Base-by-base conservation (phyloP, 2,113 vertebrate genomes). In the Nycticryphes semicollaris region DNA sequence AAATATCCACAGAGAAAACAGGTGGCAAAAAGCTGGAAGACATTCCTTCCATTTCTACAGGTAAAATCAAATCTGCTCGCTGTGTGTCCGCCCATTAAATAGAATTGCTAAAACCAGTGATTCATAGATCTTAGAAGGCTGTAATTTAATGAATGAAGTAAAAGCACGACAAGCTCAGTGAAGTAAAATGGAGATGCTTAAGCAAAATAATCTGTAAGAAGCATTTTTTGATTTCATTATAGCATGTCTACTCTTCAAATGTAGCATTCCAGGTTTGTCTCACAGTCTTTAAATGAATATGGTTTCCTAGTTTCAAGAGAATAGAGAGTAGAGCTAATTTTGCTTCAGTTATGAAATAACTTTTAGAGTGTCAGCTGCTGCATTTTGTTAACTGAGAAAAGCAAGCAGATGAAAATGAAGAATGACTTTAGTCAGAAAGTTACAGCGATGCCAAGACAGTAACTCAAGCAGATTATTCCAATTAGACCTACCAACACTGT, bases 1-100 rank as follows among this genome's bases (percentile, higher is more conserved):
- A 97, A 92, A 75, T 96, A 78, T 48, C 94, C 17, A 31, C 94
- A 72, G 94, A 97, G 47, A 96, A 98, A 89, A 67, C 67, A 22
- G 66, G 90, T 66, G 41, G 47, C 62, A 97, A 96, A 96, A 93
- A 95, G 54, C 21, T 59, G 7, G 92, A 92, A 48, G 94, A 97
- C 14, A 77, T 74, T 25, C 45, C 93, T 68, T 73, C 84, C 10
- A 27, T 94, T 96, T 87, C 96, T 43, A 91, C 93, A 97, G 98
- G 98, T 98, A 96, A 98, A 92, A 74, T 87, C 53, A 85, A 50
- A 73, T 74, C 20, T 81, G 21, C 7, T 94, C 77, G 19, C n/a
- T 85, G 11, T 72, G 23, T 10, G 2, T 28, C 27, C 87, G 23
- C 6, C n/a, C 39, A 25, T 84, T 69, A 83, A 45, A 79, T 13